A percentile compares a stretch with the other conserved stretches of the same genome.
Conservation (phyloP, 2,797 vertebrate genomes). For the Hoplostethus mediterraneus region DNA sequence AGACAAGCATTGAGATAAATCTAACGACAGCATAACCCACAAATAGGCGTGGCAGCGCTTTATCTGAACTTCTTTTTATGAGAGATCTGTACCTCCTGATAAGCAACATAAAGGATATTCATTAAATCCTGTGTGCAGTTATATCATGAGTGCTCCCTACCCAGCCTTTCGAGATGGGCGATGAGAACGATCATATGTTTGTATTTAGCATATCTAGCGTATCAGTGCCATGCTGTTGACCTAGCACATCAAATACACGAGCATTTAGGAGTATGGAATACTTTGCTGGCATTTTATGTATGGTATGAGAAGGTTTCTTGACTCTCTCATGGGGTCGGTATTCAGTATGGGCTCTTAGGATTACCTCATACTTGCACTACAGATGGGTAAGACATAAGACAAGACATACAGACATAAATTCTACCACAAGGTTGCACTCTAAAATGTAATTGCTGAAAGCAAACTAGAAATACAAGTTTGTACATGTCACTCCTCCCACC, state of each 20-base stretch:
- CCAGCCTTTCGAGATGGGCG: background rate
- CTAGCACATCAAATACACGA: background rate
- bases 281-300: background rate
- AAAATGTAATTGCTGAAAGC: background rate
- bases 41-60: background rate
- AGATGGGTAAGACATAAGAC: too few species aligned
- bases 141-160: background rate
- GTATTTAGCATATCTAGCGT: too few species aligned
- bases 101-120: slow-evolving; percentile 4
- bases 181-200: background rate
- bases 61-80: slow-evolving; percentile 8
- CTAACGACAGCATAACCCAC: slow-evolving; percentile 1
- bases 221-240: slow-evolving; percentile 7
- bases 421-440: background rate
- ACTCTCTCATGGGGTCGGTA: too few species aligned
- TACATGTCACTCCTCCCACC: background rate
- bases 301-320: too few species aligned
- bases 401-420: too few species aligned
- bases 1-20: slow-evolving; percentile 35
- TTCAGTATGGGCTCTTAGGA: too few species aligned
- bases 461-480: slow-evolving; percentile 29
- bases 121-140: background rate
- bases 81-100: slow-evolving; percentile 7
- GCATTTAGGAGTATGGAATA: background rate
- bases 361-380: too few species aligned